Evolutionary conservation across 1,140 invertebrate species (phyloP).

Genomic region (Brachystomella parvula): DNA sequence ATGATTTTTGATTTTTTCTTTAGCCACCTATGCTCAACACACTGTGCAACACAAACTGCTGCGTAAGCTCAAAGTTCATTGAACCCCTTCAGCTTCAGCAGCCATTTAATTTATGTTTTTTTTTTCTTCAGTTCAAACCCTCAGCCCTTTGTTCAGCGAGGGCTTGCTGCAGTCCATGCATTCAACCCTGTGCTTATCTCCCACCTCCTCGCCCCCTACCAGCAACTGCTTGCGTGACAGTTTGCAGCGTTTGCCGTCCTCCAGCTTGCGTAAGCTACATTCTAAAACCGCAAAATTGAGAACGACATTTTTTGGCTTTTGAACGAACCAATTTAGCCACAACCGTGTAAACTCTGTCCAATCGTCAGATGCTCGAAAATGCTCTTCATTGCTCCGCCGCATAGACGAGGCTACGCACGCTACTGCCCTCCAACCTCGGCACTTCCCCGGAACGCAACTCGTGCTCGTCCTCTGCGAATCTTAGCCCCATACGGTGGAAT

Average conservation of each 20-base stretch:
- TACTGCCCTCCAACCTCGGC: background rate
- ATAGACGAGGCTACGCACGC: background rate
- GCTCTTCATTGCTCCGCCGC: background rate
- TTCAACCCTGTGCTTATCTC: background rate
- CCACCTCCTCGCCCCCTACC: background rate
- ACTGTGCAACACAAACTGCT: background rate
- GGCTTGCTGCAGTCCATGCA: constrained; percentile 4
- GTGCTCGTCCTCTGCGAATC: background rate
- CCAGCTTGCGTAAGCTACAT: background rate
- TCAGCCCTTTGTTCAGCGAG: background rate
- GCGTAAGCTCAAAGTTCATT: no score
- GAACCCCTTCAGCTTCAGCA: no score
- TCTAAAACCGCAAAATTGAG: no score
- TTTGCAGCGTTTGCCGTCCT: background rate
- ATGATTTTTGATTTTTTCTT: background rate
- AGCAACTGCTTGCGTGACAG: constrained; percentile 3
- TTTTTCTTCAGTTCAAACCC: background rate
- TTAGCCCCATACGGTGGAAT: background rate
- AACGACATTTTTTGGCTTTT: background rate
- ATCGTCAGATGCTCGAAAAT: background rate
- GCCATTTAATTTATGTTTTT: constrained; percentile 1
- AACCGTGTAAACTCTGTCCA: constrained; percentile 6
- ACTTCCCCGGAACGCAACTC: background rate
- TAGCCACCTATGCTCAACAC: background rate
- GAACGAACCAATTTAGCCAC: constrained; percentile 10